These are phyloP conservation scores for Calameuta idolon DNA, from an alignment of 2,888 invertebrate genomes.

Conservation along the genomic window DNA sequence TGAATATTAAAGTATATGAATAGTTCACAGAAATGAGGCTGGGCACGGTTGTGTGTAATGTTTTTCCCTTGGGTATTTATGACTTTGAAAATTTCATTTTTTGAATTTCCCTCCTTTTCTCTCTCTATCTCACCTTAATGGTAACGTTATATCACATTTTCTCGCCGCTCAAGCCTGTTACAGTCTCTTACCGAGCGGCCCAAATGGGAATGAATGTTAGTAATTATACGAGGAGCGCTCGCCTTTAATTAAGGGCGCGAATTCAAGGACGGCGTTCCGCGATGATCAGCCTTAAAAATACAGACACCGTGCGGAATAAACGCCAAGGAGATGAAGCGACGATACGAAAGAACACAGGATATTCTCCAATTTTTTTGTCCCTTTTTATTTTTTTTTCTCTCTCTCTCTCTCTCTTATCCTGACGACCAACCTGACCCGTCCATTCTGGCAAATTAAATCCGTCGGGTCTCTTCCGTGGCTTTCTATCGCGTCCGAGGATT, in stretches of 20 bases:
- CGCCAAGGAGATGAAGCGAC: not conserved
- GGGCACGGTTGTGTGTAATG: not conserved
- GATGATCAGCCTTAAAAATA: not conserved
- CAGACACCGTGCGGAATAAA: not conserved
- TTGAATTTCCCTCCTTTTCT: constrained; percentile 3
- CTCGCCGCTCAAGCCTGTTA: constrained; percentile 20
- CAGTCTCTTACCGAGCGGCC: not conserved
- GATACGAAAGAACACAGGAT: not conserved
- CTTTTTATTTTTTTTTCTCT: not conserved
- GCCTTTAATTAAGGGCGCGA: not conserved
- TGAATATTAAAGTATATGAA: not conserved
- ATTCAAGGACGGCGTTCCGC: not conserved
- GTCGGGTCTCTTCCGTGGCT: not conserved
- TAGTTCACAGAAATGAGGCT: not conserved
- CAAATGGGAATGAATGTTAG: not conserved
- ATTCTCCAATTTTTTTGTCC: not conserved
- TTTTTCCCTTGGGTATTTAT: not conserved
- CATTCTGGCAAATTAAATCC: not conserved
- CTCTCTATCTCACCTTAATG: constrained; percentile 3
- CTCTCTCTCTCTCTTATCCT: not conserved
- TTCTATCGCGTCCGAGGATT: not conserved
- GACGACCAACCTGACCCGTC: not conserved
- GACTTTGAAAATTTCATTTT: not conserved
- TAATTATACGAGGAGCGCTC: not conserved
- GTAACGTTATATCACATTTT: constrained; percentile 17